Conservation (phyloP, 1,140 invertebrate species). For the Drosophila leontia region DNA sequence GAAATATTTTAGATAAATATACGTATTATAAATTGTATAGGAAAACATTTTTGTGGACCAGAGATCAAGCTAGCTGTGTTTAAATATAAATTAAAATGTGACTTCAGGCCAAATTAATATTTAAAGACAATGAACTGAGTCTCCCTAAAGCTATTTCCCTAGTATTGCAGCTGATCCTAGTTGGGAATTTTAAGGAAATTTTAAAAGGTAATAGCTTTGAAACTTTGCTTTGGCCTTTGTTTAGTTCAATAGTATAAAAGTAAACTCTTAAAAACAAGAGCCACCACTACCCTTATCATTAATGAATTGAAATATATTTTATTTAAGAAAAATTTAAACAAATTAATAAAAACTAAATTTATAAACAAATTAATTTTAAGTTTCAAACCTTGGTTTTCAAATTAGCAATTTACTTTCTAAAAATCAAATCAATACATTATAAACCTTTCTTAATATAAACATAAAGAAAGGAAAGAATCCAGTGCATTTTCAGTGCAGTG, state of each 20-base stretch:
- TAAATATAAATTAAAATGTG: fast-evolving
- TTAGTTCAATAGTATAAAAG: fast-evolving
- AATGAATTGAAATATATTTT: neutral
- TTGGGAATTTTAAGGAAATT: neutral
- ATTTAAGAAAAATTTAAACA: neutral
- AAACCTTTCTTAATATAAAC: no score
- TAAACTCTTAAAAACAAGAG: neutral
- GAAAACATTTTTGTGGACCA: neutral
- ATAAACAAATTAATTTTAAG: no score
- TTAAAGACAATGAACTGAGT: fast-evolving
- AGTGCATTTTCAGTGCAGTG: conserved; percentile 3
- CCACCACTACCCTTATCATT: neutral
- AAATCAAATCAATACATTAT: no score
- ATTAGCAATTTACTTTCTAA: no score
- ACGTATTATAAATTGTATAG: neutral
- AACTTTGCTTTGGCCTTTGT: neutral
- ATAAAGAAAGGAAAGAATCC: no score
- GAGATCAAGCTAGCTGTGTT: fast-evolving
- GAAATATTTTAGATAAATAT: neutral
- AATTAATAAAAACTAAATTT: no score
- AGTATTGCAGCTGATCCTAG: no score
- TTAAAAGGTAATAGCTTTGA: no score
- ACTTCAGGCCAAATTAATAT: neutral
- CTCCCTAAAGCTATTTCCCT: no score
- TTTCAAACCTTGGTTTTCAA: no score